These are phyloP conservation scores for Microcebus griseorufus DNA, from an alignment of 2,113 vertebrate genomes.

Conservation along the genomic window DNA sequence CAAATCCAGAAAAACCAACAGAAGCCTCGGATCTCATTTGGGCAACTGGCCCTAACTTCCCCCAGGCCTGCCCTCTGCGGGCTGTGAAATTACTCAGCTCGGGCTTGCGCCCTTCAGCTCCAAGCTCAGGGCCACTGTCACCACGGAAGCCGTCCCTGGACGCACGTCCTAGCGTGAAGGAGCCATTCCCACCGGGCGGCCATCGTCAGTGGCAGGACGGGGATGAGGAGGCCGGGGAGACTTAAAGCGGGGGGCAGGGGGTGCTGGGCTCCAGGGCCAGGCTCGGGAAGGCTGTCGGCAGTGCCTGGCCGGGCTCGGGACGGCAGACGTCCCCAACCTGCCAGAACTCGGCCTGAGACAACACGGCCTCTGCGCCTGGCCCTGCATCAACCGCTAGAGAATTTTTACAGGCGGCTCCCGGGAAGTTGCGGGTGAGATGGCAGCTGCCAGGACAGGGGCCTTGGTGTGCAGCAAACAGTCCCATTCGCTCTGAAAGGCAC, in stretches of 20 bases:
- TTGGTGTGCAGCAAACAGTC: rapidly evolving
- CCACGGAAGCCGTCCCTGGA: background rate
- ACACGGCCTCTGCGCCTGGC: too few relatives aligned
- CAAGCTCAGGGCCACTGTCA: background rate
- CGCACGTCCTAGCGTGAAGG: too few relatives aligned
- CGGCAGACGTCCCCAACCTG: background rate
- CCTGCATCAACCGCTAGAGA: rapidly evolving
- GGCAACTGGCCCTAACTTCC: background rate
- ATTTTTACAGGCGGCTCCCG: background rate
- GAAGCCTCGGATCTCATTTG: background rate
- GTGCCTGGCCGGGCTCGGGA: background rate
- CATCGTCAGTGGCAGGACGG: background rate
- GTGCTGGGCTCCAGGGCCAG: background rate
- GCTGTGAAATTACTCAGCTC: rapidly evolving
- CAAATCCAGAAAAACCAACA: background rate
- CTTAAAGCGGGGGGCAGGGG: rapidly evolving
- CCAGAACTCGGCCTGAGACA: rapidly evolving
- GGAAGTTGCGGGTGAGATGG: background rate
- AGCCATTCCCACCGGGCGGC: background rate
- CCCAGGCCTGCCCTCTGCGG: background rate
- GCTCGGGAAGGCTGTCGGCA: rapidly evolving
- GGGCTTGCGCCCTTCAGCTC: rapidly evolving
- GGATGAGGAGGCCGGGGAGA: background rate
- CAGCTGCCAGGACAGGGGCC: background rate
- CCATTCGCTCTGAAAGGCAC: rapidly evolving